A percentile compares a stretch with the other conserved stretches of the same genome.
phyloP scores from a whole-genome alignment of 2,113 vertebrate genomes.

The Thymallus thymallus region DNA sequence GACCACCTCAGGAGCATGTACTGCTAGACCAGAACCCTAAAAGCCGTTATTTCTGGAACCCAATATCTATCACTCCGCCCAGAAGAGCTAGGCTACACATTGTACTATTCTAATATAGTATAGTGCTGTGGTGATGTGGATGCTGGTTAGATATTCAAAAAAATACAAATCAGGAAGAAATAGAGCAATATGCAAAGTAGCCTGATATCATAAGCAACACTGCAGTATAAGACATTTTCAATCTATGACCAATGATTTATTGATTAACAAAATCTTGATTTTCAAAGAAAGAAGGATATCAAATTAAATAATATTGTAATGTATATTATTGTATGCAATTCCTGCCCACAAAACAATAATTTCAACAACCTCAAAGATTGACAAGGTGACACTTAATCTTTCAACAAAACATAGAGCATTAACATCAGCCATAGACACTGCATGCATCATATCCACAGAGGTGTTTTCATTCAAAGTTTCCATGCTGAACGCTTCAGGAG shows the following conservation, averaged over 20 bases:
- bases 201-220: neutral
- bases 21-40: constrained; percentile 60
- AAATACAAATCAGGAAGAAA: constrained; percentile 35
- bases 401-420: constrained; percentile 30
- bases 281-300: neutral
- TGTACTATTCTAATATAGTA: constrained; percentile 24
- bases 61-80: constrained; percentile 4
- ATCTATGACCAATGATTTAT: neutral
- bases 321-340: neutral
- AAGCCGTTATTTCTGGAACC: constrained; percentile 61
- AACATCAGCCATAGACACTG: constrained; percentile 21
- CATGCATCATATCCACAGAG: constrained; percentile 41
- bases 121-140: constrained; percentile 28
- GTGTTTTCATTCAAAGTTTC: constrained; percentile 71
- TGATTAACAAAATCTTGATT: neutral
- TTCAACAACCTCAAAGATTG: constrained; percentile 31
- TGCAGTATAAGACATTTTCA: neutral
- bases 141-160: constrained; percentile 15
- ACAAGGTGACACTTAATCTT: constrained; percentile 28
- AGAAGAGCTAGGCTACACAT: constrained; percentile 36
- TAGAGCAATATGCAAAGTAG: neutral
- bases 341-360: constrained; percentile 25
- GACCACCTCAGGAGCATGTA: constrained; percentile 67
- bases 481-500: constrained; percentile 65
- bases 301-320: neutral